phyloP scores from a whole-genome alignment of 2,797 vertebrate genomes.

The Lophius americanus region DNA sequence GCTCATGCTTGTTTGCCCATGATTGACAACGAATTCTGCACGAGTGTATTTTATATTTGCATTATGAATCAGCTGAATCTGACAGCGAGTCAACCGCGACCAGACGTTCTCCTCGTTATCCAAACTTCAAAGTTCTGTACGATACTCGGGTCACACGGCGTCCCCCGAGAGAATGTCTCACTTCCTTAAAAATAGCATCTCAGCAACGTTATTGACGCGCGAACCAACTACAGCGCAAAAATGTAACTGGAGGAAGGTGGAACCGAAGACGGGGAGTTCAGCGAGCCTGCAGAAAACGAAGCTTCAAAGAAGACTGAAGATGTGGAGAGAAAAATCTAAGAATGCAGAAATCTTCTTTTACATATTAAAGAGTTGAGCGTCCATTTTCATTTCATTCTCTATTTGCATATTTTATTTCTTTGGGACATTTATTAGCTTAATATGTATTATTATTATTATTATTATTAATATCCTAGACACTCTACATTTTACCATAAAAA shows the following conservation, averaged over 20 bases:
- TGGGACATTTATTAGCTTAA: too few species aligned
- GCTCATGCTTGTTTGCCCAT: slow-evolving; percentile 4
- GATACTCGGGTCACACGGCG: not conserved
- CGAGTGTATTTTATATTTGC: slow-evolving; percentile 32
- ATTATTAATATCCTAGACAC: too few species aligned
- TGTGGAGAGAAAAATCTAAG: not conserved
- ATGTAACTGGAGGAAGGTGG: slow-evolving; percentile 36
- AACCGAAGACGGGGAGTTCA: slow-evolving; percentile 44
- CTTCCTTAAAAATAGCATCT: slow-evolving; percentile 5
- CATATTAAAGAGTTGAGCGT: slow-evolving; percentile 48
- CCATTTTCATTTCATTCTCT: not conserved
- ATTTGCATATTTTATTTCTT: too few species aligned
- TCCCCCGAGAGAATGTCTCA: slow-evolving; percentile 28
- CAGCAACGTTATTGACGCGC: not conserved
- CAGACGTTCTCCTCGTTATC: slow-evolving; percentile 14
- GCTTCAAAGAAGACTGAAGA: slow-evolving; percentile 27
- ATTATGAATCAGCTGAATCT: slow-evolving; percentile 27
- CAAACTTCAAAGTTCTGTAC: slow-evolving; percentile 12
- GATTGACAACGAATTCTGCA: slow-evolving; percentile 46
- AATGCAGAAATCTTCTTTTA: slow-evolving; percentile 26
- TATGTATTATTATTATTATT: too few species aligned
- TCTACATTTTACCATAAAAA: too few species aligned
- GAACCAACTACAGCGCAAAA: slow-evolving; percentile 27
- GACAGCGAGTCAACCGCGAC: slow-evolving; percentile 12
- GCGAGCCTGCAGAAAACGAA: slow-evolving; percentile 31